These are phyloP conservation scores for Anhinga rufa DNA, from an alignment of 2,113 vertebrate genomes.

Conservation along the genomic window DNA sequence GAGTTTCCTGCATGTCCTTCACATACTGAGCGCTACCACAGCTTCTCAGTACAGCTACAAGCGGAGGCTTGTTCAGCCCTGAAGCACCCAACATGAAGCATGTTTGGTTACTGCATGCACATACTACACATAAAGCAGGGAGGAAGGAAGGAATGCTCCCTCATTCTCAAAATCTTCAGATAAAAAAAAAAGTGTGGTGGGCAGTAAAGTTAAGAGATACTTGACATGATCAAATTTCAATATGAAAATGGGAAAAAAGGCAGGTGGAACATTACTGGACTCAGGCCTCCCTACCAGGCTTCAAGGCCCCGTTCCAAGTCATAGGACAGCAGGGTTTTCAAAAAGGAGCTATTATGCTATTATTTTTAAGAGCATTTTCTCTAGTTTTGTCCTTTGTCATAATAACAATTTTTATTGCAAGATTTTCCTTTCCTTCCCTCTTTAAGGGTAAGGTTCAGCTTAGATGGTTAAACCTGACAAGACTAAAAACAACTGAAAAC, in stretches of 20 bases:
- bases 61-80: neutral
- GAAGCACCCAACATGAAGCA: neutral
- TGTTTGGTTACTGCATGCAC: neutral
- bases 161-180: neutral
- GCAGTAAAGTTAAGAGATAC: neutral
- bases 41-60: neutral
- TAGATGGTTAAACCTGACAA: neutral
- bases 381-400: neutral
- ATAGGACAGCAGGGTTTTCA: neutral
- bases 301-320: neutral
- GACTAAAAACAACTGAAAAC: neutral
- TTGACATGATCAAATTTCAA: neutral
- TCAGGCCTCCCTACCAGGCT: neutral
- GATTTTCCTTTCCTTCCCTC: neutral
- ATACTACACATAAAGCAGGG: neutral
- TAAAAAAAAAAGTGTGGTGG: too few species aligned
- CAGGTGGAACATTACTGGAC: neutral
- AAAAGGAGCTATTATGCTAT: neutral
- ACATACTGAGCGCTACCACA: rapidly evolving
- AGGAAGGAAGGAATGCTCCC: neutral
- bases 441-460: neutral
- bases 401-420: neutral
- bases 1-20: neutral
- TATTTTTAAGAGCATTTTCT: neutral
- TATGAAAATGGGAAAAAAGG: neutral